A percentile compares a stretch with the other conserved stretches of the same genome.
Evolutionary conservation across 2,113 vertebrate genomes (phyloP).

Genomic region (Cynoglossus semilaevis): DNA sequence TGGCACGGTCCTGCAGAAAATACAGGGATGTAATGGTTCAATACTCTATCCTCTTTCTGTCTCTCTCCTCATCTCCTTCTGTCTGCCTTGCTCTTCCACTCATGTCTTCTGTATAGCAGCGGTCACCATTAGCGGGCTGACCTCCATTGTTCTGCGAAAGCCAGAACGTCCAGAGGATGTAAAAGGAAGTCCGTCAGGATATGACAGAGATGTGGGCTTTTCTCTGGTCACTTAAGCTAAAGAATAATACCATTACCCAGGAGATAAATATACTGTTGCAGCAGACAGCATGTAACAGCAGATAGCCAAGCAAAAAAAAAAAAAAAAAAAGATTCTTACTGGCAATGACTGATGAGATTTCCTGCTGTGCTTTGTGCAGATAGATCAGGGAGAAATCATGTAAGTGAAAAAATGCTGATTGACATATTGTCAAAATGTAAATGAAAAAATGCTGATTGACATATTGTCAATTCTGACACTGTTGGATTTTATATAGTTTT

Average conservation of each 20-base stretch:
- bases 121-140: conserved; percentile 65
- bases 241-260: conserved; percentile 62
- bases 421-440: too few species aligned
- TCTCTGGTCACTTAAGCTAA: conserved; percentile 63
- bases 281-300: conserved; percentile 45
- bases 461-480: not conserved
- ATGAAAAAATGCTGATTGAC: conserved; percentile 8
- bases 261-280: conserved; percentile 43
- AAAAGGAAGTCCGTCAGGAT: conserved; percentile 58
- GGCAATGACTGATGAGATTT: conserved; percentile 62
- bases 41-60: conserved; percentile 26
- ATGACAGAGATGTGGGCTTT: conserved; percentile 60
- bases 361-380: conserved; percentile 39
- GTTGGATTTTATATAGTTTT: too few species aligned
- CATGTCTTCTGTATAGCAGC: conserved; percentile 45
- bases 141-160: conserved; percentile 53
- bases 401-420: conserved; percentile 19
- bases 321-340: conserved; percentile 53
- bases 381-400: conserved; percentile 30
- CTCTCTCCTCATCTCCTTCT: conserved; percentile 4
- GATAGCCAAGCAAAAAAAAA: conserved; percentile 48
- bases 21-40: conserved; percentile 16
- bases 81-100: conserved; percentile 22
- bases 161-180: conserved; percentile 50
- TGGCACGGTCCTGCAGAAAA: conserved; percentile 8